Evolutionary conservation across 2,113 vertebrate species (phyloP), one percentile per base, ranked within the genome.

Genomic region (Synodontis membranacea): DNA sequence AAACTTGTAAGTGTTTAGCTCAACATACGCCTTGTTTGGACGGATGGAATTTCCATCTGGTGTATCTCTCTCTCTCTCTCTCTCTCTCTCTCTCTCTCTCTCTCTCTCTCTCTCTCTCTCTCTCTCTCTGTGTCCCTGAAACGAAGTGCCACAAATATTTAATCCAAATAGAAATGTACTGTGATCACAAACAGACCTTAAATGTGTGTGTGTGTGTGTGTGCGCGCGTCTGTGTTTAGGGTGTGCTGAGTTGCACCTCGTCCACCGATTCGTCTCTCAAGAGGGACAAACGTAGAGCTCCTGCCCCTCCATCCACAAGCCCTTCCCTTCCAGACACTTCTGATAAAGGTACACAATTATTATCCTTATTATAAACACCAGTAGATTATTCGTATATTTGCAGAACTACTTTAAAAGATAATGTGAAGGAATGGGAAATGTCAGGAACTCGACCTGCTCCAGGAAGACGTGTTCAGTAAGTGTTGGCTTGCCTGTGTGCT

Each of bases 251-350:
- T 37, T 90, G 89, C 48, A 79, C 90, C 0, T 87, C 93, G 0
- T 84, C 91, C 0, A 31, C 93, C 1, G 95, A 92, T 70, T 96
- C 93, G 0, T 96, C 96, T 83, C 88, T 98, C 4, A 96, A 94
- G 85, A 96, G 95, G 44, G 96, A 93, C 56, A 99, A 99, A 89
- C 95, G 97, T 83, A 97, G 94, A 91, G 97, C 98, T 0, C 98
- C 98, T 0, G 95, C 94, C 0, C 97, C 97, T 56, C 98, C 96
- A 50, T 90, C 91, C 6, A 74, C 82, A 44, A 70, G 66, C 48
- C 50, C 89, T 14, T 37, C 88, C 39, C 91, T 91, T 88, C 64
- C 81, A 28, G 31, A 91, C 9, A 85, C 86, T 78, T 90, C 92
- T 84, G 92, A 91, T 84, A 88, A 94, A 92, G 92, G 93, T 92